These are phyloP conservation scores for Podarcis cretensis DNA, from an alignment of 2,113 vertebrate genomes.

Conservation along the genomic window DNA sequence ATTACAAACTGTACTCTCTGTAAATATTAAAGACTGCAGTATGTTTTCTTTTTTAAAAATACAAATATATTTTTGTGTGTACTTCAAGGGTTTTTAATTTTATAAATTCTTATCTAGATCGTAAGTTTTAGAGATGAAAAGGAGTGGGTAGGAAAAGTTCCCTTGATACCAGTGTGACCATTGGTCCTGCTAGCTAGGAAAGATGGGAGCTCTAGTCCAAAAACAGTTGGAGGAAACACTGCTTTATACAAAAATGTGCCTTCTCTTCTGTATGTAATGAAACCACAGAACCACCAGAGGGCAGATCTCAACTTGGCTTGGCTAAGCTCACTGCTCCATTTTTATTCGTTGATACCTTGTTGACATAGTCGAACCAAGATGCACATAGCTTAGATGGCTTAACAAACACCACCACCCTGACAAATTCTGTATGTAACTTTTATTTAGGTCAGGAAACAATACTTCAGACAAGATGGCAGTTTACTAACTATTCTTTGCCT, in stretches of 20 bases:
- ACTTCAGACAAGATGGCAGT: neutral
- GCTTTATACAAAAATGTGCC: too few species aligned
- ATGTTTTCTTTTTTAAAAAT: neutral
- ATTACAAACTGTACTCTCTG: neutral
- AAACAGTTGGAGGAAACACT: too few species aligned
- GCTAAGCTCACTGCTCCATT: neutral
- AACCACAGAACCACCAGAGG: neutral
- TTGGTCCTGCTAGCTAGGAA: too few species aligned
- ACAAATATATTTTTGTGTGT: too few species aligned
- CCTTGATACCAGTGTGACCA: neutral
- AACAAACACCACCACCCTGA: too few species aligned
- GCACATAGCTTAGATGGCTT: neutral
- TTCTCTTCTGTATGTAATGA: neutral
- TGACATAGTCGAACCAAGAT: too few species aligned
- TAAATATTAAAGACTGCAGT: neutral
- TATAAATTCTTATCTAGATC: neutral
- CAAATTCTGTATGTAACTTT: neutral
- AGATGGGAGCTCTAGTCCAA: too few species aligned
- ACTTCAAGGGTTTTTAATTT: neutral
- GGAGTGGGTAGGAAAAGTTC: neutral
- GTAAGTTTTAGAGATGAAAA: conserved; percentile 14
- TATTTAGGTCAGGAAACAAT: neutral
- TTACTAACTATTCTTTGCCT: too few species aligned
- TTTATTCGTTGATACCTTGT: neutral
- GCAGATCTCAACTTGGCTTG: neutral